Base-by-base conservation (phyloP, 2,113 vertebrate genomes). In the Spilogale gracilis region DNA sequence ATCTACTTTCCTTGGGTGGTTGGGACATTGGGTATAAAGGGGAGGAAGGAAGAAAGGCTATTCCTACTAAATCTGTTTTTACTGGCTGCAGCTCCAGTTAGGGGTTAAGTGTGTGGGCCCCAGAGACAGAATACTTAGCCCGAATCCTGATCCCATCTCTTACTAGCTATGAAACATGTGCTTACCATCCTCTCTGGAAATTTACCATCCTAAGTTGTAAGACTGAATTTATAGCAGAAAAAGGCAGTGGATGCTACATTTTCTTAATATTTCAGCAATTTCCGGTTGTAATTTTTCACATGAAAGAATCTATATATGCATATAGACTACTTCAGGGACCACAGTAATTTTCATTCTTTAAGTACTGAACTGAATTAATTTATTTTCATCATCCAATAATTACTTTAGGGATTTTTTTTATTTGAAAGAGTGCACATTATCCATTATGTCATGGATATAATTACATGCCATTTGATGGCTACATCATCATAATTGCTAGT, bases 321-420 rank as follows among this genome's bases (percentile, higher is more conserved):
- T 43, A 56, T 8, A 73, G 32, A 79, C 56, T 91, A 48, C 79
- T 97, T 81, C 60, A 84, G 63, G 56, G 73, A 81, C 79, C 50
- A 86, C 0, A 38, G 50, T 58, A n/a, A 83, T 92, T 95, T 95
- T 97, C 52, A 88, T 88, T 95, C 92, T 94, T 94, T 54, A 97
- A 91, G 80, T 25, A 88, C 45, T 67, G 65, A 91, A 90, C 50
- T 74, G 71, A 98, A 96, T 96, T 95, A 96, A 97, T 89, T 97
- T 93, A 96, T 94, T 97, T 96, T 96, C 79, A 78, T 93, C 71
- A 82, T 52, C 81, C 81, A 92, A 78, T 92, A 95, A 96, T 96
- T 71, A 93, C 48, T 83, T 89, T 1, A 73, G 82, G 60, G 11
- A 88, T 58, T 16, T 56, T 79, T 83, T 85, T 90, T 78, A 79